Base-by-base conservation (phyloP, 1,140 invertebrate species). In the Drosophila jambulina region DNA sequence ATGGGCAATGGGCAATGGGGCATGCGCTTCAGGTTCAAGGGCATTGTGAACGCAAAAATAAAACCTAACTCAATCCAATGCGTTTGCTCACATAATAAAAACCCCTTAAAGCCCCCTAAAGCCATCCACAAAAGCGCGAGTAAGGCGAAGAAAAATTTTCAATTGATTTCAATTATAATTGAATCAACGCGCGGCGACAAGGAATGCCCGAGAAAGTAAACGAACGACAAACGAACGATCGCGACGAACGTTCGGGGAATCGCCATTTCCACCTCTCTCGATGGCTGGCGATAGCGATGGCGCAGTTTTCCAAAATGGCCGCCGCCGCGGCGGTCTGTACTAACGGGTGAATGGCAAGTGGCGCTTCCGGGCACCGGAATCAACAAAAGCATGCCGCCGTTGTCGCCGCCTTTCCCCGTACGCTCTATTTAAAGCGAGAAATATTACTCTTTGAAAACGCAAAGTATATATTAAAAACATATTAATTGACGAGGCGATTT, bases 141-240 rank as follows among this genome's bases (percentile, higher is more conserved):
- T 45, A 40, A 61, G 45, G 42, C 42, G 61, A 61, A 79, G 62
- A 83, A 84, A 78, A 70, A 46, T 25, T 45, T 56, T 64, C 81
- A 84, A 92, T 92, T 92, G 91, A 86, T 91, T 82, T 92, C 79
- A 92, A 92, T 92, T 92, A 88, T 92, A 92, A 92, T 92, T 92
- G 91, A 92, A 92, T 92, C 80, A 87, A 88, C 83, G 77, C 60
- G 53, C 70, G 38, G 48, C 59, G 46, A 57, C 46, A 38, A 74
- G 60, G 49, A 78, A 78, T 51, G 60, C 13, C 57, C 81, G 74
- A 81, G 81, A 75, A 74, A 80, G 60, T 70, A 53, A 69, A 56
- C 75, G 79, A 85, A 78, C 64, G 49, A 21, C 43, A 58, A 53
- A 13, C 46, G 48, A 36, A 23, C 56, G 74, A 64, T 53, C 23